Evolutionary conservation across 2,797 vertebrate species (phyloP), one percentile per base, ranked within the genome.

Genomic region (Arctocebus calabarensis): DNA sequence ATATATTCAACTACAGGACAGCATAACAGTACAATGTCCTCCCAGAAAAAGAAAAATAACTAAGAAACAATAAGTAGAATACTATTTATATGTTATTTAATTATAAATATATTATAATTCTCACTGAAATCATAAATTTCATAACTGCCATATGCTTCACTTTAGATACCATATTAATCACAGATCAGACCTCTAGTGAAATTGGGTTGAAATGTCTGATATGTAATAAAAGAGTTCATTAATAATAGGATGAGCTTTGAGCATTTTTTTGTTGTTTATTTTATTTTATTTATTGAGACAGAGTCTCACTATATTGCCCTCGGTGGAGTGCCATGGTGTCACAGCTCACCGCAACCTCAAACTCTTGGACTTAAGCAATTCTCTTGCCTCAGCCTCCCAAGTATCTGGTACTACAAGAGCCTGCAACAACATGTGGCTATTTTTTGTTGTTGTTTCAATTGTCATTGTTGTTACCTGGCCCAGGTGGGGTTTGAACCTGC

Each of bases 241-340:
- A 84, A 74, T n/a, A 25, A 57, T 87, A 68, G 29, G 17, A 12
- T 40, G 62, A 93, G 34, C 62, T 59, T 71, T 62, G 74, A 91
- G 43, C 86, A 71, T n/a, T 64, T 83, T 92, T 83, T 87, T 91
- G 12, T 62, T 92, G 52, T 74, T 87, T 48, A 48, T 13, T 48
- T 48, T 48, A 48, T 14, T 48, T 48, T 48, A 48, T 48, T 48
- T 48, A 14, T 11, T 48, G 48, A 48, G 48, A 48, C 45, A 48
- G 45, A 48, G 45, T 48, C 45, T 48, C 45, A 48, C 45, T 48
- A 48, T 48, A 12, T 48, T 48, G 45, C 45, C 45, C 45, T 48
- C 10, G 13, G 10, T 48, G 45, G 45, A 48, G 45, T 48, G 45
- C 45, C 3, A 12, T 13, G 12, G 45, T 48, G 48, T 48, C 48